Base-by-base conservation (phyloP, 2,888 invertebrate species). In the Watsonalla cultraria region DNA sequence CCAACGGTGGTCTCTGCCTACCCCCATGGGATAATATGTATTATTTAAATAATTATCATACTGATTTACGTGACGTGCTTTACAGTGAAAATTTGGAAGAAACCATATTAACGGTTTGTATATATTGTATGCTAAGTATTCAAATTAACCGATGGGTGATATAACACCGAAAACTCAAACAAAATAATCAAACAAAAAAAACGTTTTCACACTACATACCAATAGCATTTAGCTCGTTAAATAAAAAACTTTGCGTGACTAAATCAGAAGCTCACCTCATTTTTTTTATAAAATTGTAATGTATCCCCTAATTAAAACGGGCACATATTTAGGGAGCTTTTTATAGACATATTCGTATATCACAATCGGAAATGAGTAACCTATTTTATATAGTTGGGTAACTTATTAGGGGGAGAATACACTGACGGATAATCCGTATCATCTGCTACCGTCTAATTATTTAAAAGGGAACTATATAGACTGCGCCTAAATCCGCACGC, bases 401-500 rank as follows among this genome's bases (percentile, higher is more conserved):
- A 64, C 70, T 67, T 66, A 68, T 60, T 66, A 71, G 77, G 78
- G 78, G 63, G 68, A 64, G 67, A 61, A 59, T 66, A 72, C 68
- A 66, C 73, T 73, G 61, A 66, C 57, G 60, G 61, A 69, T 90
- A 90, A 90, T 88, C 90, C 89, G 80, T 84, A 87, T 90, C 89
- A 90, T 90, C 89, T 90, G 90, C 86, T 88, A 76, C 89, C 76
- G 76, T 74, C 79, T 86, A 90, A 90, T 90, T 89, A 89, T 90
- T 86, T 87, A 84, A 83, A 82, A 86, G 86, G 89, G 84, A 80
- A 77, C 76, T 72, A 67, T 68, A 76, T 76, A 74, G 70, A 76
- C 78, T 75, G 71, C 76, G 71, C 69, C 72, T 88, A 89, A 89
- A 82, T 82, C 74, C 65, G 57, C 59, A 68, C 88, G 86, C 87